Base-by-base conservation (phyloP, 2,888 invertebrate genomes). In the Torymus auratus region DNA sequence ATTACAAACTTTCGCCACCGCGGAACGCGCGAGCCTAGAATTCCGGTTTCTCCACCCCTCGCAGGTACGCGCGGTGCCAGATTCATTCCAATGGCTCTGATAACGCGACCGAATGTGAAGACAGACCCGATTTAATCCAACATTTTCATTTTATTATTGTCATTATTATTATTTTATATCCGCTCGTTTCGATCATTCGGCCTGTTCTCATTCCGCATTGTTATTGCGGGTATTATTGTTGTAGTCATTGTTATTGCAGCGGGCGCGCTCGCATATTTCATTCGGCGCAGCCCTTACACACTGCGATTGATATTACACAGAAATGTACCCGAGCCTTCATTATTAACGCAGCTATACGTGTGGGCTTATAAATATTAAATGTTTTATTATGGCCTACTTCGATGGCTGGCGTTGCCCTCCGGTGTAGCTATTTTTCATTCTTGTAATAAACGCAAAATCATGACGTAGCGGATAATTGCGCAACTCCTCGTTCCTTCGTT, bases 1-100 rank as follows among this genome's bases (percentile, higher is more conserved):
- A 76, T 69, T 76, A 76, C 23, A 61, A 20, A 58, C 60, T 61
- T 72, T 62, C 15, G n/a, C n/a, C 23, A n/a, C 41, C 41, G 41
- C 41, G 41, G 41, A 41, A 41, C 41, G 41, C 1, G 41, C 41
- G 7, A 10, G 41, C 41, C 41, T 41, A 10, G 41, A 5, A 41
- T 41, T 41, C 41, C 41, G 41, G 7, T 41, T 41, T 41, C 7
- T 41, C 41, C 7, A 7, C 41, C 5, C 41, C 41, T 2, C 7
- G 7, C 41, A 41, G 41, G 41, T 41, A 7, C 41, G 41, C 41
- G 41, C 2, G 28, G 5, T 0, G 0, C 7, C 41, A 10, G 41
- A 41, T 41, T 41, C 41, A 41, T 41, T 41, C 5, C 41, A 41
- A 41, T 41, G 41, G 41, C 41, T 10, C 0, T 7, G 41, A 41